Evolutionary conservation across 2,888 invertebrate genomes (phyloP).

Genomic region (Clusia tigrina): DNA sequence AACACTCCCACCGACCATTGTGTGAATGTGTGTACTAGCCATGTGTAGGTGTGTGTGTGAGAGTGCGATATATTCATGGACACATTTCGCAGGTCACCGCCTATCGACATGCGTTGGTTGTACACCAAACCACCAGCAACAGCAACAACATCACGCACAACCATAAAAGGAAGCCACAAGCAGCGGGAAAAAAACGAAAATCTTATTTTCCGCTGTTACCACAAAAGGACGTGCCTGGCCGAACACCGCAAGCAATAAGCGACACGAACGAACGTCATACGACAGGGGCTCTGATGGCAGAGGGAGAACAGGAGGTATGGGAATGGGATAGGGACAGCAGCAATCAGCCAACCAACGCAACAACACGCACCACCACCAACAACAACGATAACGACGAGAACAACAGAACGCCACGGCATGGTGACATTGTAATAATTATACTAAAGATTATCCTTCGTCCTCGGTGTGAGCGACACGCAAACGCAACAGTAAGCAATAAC

Average conservation of each 20-base stretch:
- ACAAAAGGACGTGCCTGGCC: conserved; percentile 52
- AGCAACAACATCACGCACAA: not conserved
- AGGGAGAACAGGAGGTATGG: not conserved
- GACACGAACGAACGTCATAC: not conserved
- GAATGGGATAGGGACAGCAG: conserved; percentile 12
- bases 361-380: conserved; percentile 27
- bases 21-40: not conserved
- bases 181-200: conserved; percentile 30
- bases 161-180: not conserved
- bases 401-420: conserved; percentile 36
- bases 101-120: not conserved
- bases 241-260: conserved; percentile 8
- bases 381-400: conserved; percentile 40
- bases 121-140: not conserved
- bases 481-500: conserved; percentile 21
- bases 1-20: not conserved
- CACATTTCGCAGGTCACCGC: conserved; percentile 6
- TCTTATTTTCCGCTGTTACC: conserved; percentile 56
- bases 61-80: conserved; percentile 3
- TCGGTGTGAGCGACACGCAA: conserved; percentile 25
- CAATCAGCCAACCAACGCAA: conserved; percentile 26
- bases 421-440: conserved; percentile 58
- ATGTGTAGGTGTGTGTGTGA: conserved; percentile 9
- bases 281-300: not conserved
- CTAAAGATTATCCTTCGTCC: conserved; percentile 55